These are phyloP conservation scores for Meganola albula DNA, from an alignment of 2,888 invertebrate genomes.

Conservation along the genomic window DNA sequence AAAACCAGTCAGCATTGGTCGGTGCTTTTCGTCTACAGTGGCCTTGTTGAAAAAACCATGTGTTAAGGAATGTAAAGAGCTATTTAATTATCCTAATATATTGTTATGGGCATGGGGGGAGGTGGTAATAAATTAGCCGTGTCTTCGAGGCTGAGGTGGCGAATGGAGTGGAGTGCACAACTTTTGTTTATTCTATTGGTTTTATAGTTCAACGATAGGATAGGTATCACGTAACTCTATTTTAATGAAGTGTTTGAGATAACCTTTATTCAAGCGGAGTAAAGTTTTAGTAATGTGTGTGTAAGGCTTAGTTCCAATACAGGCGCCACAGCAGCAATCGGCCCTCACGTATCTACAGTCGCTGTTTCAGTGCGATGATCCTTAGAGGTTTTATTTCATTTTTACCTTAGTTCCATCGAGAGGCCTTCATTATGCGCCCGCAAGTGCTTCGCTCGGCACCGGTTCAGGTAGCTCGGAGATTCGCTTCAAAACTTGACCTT, in stretches of 20 bases:
- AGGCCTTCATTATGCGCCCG: constrained; percentile 70
- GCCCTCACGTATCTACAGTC: constrained; percentile 53
- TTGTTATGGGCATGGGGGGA: constrained; percentile 72
- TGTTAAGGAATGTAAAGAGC: constrained; percentile 78
- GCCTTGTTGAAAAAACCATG: constrained; percentile 70
- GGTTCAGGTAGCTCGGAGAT: constrained; percentile 68
- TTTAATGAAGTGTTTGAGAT: too few species aligned
- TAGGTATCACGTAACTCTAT: too few species aligned
- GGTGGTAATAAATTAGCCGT: constrained; percentile 69
- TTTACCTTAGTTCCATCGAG: constrained; percentile 60
- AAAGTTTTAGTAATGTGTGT: too few species aligned
- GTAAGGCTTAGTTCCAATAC: too few species aligned
- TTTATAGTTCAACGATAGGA: constrained; percentile 14
- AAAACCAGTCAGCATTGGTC: constrained; percentile 75
- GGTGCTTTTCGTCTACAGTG: constrained; percentile 68
- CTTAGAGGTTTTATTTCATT: constrained; percentile 60
- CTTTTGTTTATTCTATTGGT: constrained; percentile 11
- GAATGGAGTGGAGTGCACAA: constrained; percentile 40
- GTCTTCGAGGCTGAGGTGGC: constrained; percentile 51
- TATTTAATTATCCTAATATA: constrained; percentile 78
- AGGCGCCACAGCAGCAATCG: constrained; percentile 21
- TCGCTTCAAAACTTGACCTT: constrained; percentile 67
- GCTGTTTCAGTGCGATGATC: constrained; percentile 70
- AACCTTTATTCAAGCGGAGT: too few species aligned
- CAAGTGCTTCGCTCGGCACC: constrained; percentile 60